Base-by-base conservation (phyloP, 1,140 invertebrate genomes). In the Rhizoglyphus robini region DNA sequence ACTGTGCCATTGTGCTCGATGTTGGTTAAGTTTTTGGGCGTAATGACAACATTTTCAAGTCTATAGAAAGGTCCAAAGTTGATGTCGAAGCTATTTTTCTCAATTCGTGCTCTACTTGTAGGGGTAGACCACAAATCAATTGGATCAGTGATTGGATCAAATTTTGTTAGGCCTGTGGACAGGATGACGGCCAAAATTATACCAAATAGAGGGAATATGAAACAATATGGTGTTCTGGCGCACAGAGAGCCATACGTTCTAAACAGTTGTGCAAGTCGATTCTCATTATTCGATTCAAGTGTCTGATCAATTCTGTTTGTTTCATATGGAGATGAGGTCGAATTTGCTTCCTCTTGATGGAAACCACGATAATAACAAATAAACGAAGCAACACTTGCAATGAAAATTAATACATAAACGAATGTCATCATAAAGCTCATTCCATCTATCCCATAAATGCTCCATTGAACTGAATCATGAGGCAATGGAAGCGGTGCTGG, bases 111-210 rank as follows among this genome's bases (percentile, higher is more conserved):
- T 36, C 85, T 80, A 1, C 89, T 94, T 34, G 79, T 77, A 0
- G 92, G 86, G 0, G 93, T 84, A 0, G 94, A 93, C 96, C 96
- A 99, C 29, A 99, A 77, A 76, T 98, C 84, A 0, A 99, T 93
- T 0, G 96, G 96, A 80, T 99, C 86, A 0, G 91, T 96, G 3
- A 88, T 95, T 0, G 94, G 77, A 59, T 81, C 90, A 79, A 57
- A 88, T 68, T 60, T 75, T 73, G 71, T 82, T 70, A 60, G 88
- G 68, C 76, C 77, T 78, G 72, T 75, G 68, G 81, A 79, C 0
- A 83, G 74, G 70, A 87, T 87, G 23, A 86, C 66, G 27, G 87
- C 78, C 3, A 97, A 75, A 2, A 95, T 83, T 3, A 83, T 67
- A 81, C 84, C 63, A 51, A 48, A 13, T 20, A 64, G 11, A 8